These are phyloP conservation scores for Tenthredo notha DNA, from an alignment of 2,888 invertebrate genomes.

Conservation along the genomic window DNA sequence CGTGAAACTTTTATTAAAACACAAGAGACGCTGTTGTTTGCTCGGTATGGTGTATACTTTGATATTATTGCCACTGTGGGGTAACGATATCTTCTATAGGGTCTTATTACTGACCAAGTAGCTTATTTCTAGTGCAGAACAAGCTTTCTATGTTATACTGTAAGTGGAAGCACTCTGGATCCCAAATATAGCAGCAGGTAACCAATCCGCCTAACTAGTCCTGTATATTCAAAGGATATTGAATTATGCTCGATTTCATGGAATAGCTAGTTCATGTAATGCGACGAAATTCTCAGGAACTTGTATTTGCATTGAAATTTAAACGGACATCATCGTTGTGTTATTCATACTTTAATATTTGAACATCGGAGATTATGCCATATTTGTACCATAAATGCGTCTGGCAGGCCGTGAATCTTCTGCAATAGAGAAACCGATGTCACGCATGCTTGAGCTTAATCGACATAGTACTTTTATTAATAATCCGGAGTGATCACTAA, in stretches of 20 bases:
- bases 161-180: background rate
- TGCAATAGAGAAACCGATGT: background rate
- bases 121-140: constrained; percentile 3
- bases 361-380: background rate
- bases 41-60: background rate
- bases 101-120: constrained; percentile 3
- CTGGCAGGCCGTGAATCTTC: background rate
- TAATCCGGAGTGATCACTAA: background rate
- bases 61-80: background rate
- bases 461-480: background rate
- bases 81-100: background rate
- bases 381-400: background rate
- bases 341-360: constrained; percentile 3
- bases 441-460: too few species aligned
- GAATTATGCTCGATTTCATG: background rate
- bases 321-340: background rate
- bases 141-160: constrained; percentile 3
- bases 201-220: background rate
- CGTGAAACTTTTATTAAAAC: background rate
- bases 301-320: background rate
- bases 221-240: background rate
- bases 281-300: background rate
- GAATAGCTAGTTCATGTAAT: background rate
- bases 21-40: background rate
- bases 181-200: background rate